A percentile compares a stretch with the other conserved stretches of the same genome.
Conservation (phyloP, 2,888 invertebrate species). For the Julus scandinavius region DNA sequence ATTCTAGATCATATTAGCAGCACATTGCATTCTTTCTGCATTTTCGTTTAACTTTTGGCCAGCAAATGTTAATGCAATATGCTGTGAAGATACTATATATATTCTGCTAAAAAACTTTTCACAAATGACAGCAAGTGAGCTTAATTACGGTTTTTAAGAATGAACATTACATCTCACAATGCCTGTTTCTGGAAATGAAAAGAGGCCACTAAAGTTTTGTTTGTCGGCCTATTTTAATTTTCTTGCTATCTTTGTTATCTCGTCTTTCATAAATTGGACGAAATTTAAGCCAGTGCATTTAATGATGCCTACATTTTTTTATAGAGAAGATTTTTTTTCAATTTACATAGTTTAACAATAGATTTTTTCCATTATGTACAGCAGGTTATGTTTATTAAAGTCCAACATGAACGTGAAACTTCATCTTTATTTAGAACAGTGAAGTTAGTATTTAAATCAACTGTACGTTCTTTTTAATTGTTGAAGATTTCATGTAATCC, state of each 20-base stretch:
- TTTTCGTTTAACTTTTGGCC: too few relatives aligned
- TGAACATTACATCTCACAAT: background rate
- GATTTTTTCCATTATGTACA: background rate
- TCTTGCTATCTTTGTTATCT: background rate
- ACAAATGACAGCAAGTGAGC: background rate
- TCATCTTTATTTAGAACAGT: background rate
- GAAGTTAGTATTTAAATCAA: background rate
- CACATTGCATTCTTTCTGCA: too few relatives aligned
- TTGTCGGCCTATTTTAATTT: background rate
- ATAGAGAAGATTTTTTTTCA: background rate
- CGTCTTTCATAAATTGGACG: background rate
- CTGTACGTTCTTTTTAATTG: background rate
- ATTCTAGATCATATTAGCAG: too few relatives aligned
- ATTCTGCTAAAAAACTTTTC: background rate
- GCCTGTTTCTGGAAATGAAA: too few relatives aligned
- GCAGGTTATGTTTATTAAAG: background rate
- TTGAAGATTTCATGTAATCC: background rate
- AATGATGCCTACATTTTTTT: background rate
- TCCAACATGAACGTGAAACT: background rate
- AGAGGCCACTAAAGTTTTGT: background rate
- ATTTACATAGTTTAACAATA: background rate
- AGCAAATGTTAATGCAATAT: too few relatives aligned
- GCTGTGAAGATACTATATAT: too few relatives aligned
- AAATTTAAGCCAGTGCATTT: background rate
- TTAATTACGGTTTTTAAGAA: background rate